phyloP scores from a whole-genome alignment of 2,888 invertebrate species.

The Apotomis capreana region DNA sequence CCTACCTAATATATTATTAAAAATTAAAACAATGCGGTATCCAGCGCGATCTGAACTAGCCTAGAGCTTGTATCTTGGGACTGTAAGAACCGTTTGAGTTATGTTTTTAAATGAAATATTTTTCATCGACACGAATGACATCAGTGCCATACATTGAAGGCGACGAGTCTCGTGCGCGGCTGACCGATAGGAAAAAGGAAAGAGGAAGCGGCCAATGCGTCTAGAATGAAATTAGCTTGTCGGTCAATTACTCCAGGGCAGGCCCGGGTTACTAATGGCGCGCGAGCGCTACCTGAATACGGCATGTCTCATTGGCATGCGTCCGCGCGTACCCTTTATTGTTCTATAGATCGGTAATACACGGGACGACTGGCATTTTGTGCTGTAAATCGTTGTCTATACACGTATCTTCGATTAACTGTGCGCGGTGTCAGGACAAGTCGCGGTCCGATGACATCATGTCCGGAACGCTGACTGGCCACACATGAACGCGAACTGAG shows the following conservation, averaged over 20 bases:
- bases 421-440: conserved; percentile 76
- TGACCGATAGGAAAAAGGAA: conserved; percentile 84
- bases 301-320: conserved; percentile 79
- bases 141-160: conserved; percentile 51
- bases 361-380: conserved; percentile 81
- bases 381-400: conserved; percentile 82
- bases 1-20: too few relatives aligned
- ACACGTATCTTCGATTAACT: conserved; percentile 81
- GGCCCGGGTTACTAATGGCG: conserved; percentile 77
- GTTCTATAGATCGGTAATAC: conserved; percentile 83
- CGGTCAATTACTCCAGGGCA: conserved; percentile 81
- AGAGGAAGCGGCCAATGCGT: conserved; percentile 81
- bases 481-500: conserved; percentile 72
- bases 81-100: too few relatives aligned
- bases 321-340: conserved; percentile 75
- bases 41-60: too few relatives aligned
- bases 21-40: too few relatives aligned
- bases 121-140: conserved; percentile 18
- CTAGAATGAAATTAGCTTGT: conserved; percentile 80
- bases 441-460: conserved; percentile 78
- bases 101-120: background rate
- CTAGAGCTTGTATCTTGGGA: too few relatives aligned
- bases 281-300: conserved; percentile 75
- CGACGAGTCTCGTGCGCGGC: conserved; percentile 65
- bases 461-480: conserved; percentile 75